phyloP scores from a whole-genome alignment of 1,140 invertebrate species.

The Anastrepha obliqua region DNA sequence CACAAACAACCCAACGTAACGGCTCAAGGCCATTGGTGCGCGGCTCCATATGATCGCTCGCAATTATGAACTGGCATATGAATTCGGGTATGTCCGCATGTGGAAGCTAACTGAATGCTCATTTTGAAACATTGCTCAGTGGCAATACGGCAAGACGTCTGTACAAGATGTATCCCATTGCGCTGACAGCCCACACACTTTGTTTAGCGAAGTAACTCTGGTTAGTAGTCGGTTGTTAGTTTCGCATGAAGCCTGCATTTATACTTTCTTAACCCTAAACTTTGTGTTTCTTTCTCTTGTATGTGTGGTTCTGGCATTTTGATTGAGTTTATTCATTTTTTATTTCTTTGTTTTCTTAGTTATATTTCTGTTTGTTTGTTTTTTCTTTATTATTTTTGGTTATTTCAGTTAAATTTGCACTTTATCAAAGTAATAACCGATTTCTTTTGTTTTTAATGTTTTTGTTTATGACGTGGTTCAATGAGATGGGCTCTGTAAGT shows the following conservation, averaged over 20 bases:
- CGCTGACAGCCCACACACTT: not conserved
- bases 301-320: slow-evolving; percentile 5
- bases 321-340: slow-evolving; percentile 44
- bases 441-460: slow-evolving; percentile 34
- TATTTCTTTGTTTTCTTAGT: slow-evolving; percentile 62
- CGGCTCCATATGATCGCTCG: not conserved
- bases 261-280: slow-evolving; percentile 23
- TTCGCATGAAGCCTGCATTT: not conserved
- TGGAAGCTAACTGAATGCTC: not conserved
- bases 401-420: slow-evolving; percentile 60
- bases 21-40: not conserved
- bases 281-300: not conserved
- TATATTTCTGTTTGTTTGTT: slow-evolving; percentile 62
- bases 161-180: not conserved
- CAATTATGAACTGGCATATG: not conserved
- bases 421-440: slow-evolving; percentile 58
- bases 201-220: not conserved
- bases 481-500: slow-evolving; percentile 72
- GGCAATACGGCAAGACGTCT: not conserved
- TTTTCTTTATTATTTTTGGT: slow-evolving; percentile 53
- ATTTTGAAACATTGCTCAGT: not conserved
- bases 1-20: not conserved
- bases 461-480: slow-evolving; percentile 62
- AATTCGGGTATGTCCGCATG: not conserved
- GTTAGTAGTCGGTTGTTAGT: not conserved